phyloP scores from a whole-genome alignment of 2,797 vertebrate species.

The Neosilurus mollespiculum region DNA sequence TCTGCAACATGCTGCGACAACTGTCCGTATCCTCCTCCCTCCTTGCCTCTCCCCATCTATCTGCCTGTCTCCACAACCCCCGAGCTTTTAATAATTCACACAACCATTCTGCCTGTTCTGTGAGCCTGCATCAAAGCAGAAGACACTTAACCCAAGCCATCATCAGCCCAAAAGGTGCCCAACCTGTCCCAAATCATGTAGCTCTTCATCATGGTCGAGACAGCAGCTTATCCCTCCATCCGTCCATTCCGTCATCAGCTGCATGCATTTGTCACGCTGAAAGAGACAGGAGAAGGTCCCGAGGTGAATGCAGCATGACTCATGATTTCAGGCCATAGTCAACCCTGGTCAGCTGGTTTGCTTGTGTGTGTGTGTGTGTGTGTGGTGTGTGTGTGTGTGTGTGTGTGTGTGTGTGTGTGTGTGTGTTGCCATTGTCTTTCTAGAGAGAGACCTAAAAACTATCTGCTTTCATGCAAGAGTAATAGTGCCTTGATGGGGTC shows the following conservation, averaged over 20 bases:
- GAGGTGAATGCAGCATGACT: conserved; percentile 43
- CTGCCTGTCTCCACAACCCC: conserved; percentile 9
- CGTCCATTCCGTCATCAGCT: not conserved
- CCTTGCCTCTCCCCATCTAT: conserved; percentile 3
- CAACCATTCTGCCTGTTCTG: conserved; percentile 28
- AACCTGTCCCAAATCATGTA: conserved; percentile 20
- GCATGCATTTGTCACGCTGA: conserved; percentile 30
- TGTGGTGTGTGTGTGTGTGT: not conserved
- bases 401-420: not conserved
- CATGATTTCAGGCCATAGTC: conserved; percentile 43
- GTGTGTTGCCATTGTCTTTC: conserved; percentile 42
- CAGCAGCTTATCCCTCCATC: conserved; percentile 33
- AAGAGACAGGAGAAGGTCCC: conserved; percentile 20
- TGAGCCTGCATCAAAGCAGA: conserved; percentile 2
- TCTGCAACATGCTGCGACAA: conserved; percentile 32
- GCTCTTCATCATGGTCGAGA: conserved; percentile 32
- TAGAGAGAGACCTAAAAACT: conserved; percentile 59
- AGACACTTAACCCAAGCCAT: conserved; percentile 32
- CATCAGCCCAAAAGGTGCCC: conserved; percentile 21
- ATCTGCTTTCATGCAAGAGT: conserved; percentile 69
- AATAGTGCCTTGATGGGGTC: conserved; percentile 60
- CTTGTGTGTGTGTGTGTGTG: not conserved
- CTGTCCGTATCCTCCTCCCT: conserved; percentile 12
- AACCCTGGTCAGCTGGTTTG: not conserved
- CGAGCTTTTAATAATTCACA: conserved; percentile 38